Conservation (phyloP, 2,888 invertebrate genomes). For the Erebia ligea region DNA sequence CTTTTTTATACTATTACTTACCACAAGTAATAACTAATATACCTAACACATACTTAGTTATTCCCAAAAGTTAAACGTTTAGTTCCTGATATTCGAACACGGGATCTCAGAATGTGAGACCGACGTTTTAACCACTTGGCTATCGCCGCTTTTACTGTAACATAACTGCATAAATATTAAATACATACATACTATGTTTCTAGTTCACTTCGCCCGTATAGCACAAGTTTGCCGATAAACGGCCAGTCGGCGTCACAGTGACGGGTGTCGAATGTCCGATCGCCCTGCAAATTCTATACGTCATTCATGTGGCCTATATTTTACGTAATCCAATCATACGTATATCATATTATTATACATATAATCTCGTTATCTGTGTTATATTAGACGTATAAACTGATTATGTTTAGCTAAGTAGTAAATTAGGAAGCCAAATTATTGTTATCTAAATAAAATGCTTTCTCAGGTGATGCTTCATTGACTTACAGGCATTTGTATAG, state of each 20-base stretch:
- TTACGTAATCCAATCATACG: not conserved
- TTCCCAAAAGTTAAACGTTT: no score
- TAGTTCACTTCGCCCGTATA: constrained; percentile 58
- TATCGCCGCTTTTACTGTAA: no score
- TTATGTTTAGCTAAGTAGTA: constrained; percentile 10
- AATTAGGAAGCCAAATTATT: not conserved
- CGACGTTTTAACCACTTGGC: no score
- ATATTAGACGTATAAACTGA: not conserved
- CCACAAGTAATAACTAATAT: no score
- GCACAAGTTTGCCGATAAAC: constrained; percentile 68
- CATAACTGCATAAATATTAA: no score
- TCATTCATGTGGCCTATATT: not conserved
- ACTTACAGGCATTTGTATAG: not conserved
- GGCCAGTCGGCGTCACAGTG: constrained; percentile 61
- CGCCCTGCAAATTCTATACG: constrained; percentile 41
- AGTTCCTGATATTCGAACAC: no score
- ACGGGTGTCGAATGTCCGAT: constrained; percentile 53
- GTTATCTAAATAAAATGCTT: no score
- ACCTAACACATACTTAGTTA: no score
- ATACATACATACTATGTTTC: constrained; percentile 28
- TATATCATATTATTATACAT: not conserved
- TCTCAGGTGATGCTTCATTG: not conserved
- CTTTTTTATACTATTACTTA: no score
- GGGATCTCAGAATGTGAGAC: no score
- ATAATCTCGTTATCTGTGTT: not conserved